These are phyloP conservation scores for Drosophila anomelani DNA, from an alignment of 2,888 invertebrate species.

Conservation along the genomic window DNA sequence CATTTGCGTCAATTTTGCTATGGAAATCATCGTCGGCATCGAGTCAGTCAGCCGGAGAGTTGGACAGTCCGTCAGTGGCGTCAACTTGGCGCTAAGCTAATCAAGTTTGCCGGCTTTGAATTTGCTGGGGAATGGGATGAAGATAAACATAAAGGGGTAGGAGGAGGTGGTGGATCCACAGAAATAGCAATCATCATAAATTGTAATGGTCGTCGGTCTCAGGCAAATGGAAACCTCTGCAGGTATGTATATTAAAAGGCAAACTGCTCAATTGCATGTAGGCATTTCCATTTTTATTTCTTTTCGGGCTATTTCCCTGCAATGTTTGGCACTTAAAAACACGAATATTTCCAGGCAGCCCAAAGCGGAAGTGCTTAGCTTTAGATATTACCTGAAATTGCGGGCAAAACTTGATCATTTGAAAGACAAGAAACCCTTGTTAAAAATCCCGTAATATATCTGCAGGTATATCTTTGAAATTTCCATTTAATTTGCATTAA, in stretches of 20 bases:
- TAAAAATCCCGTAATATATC: not conserved
- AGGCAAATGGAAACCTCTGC: constrained; percentile 52
- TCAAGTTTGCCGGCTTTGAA: constrained; percentile 58
- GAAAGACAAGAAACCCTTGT: no score
- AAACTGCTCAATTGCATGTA: constrained; percentile 34
- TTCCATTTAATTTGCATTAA: not conserved
- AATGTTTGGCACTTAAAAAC: constrained; percentile 39
- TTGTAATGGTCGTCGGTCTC: constrained; percentile 59
- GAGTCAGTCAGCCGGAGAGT: constrained; percentile 28
- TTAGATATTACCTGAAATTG: constrained; percentile 19
- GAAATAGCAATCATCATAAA: constrained; percentile 73
- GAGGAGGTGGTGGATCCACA: constrained; percentile 1
- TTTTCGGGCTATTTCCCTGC: constrained; percentile 31
- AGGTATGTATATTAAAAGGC: constrained; percentile 46
- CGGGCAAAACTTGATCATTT: not conserved
- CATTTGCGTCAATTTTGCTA: constrained; percentile 65
- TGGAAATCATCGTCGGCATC: constrained; percentile 56
- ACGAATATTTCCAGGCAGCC: constrained; percentile 24
- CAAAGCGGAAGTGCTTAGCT: constrained; percentile 30
- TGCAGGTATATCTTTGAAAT: not conserved
- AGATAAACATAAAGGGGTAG: constrained; percentile 1
- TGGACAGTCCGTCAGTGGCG: constrained; percentile 37
- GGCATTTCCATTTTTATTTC: constrained; percentile 41
- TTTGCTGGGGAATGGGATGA: constrained; percentile 8
- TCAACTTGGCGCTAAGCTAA: constrained; percentile 64